Conservation (phyloP, 2,113 vertebrate species). For the Daboia siamensis region DNA sequence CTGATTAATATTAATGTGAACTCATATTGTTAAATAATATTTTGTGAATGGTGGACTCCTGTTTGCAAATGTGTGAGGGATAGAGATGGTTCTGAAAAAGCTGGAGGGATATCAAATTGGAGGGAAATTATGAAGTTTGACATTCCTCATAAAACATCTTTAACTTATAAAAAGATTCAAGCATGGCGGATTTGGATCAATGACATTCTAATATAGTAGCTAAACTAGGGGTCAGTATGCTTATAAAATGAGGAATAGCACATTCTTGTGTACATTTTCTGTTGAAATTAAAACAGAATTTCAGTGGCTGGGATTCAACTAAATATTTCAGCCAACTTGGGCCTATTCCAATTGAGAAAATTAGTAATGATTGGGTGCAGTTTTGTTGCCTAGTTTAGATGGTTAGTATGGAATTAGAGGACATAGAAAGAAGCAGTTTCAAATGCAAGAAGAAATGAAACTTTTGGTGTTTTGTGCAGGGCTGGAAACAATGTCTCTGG, state of each 20-base stretch:
- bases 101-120: not conserved
- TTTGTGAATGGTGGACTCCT: not conserved
- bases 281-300: not conserved
- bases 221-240: not conserved
- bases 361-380: not conserved
- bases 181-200: not conserved
- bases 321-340: not conserved
- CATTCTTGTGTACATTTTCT: not conserved
- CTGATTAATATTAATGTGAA: not conserved
- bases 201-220: constrained; percentile 1
- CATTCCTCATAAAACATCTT: not conserved
- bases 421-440: not conserved
- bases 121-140: not conserved
- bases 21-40: not conserved
- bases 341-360: constrained; percentile 2
- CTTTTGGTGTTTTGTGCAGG: not conserved
- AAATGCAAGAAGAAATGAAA: not conserved
- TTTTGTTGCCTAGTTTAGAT: not conserved
- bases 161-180: not conserved
- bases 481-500: not conserved
- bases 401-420: not conserved
- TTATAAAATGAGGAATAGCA: not conserved
- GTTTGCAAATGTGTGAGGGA: not conserved
- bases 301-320: not conserved
- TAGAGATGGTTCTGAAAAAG: not conserved